Evolutionary conservation across 2,113 vertebrate genomes (phyloP).

Genomic region (Podiceps cristatus): DNA sequence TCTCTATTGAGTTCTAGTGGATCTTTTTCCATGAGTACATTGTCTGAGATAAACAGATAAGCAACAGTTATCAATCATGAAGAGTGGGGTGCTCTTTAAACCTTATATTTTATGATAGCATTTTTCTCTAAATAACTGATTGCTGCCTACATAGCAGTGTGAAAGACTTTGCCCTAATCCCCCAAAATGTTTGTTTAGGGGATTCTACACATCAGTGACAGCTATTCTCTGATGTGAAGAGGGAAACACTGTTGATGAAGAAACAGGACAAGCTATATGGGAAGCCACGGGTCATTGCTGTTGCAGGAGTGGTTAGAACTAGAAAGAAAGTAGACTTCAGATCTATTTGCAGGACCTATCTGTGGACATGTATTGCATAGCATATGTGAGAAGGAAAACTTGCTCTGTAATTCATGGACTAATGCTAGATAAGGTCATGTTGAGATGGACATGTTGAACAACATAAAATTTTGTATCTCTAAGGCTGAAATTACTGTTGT

Average conservation of each 20-base stretch:
- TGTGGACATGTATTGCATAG: neutral
- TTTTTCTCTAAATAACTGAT: neutral
- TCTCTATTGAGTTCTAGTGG: neutral
- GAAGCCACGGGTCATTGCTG: neutral
- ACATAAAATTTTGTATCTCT: neutral
- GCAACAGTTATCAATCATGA: neutral
- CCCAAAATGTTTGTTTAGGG: neutral
- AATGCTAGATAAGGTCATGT: neutral
- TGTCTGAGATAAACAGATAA: neutral
- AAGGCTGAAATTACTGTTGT: neutral
- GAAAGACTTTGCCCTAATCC: neutral
- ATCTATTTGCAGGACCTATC: neutral
- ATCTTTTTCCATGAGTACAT: neutral
- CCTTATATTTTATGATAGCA: neutral
- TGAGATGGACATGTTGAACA: neutral
- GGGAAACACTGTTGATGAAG: neutral
- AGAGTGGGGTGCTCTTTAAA: neutral
- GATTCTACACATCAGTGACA: neutral
- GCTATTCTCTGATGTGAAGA: neutral
- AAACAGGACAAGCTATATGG: no score
- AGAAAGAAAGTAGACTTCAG: neutral
- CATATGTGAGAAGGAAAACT: neutral
- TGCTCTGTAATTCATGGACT: neutral
- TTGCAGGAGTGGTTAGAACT: neutral
- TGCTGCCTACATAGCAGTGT: neutral